phyloP scores from a whole-genome alignment of 2,888 invertebrate species.

The Galeruca laticollis region DNA sequence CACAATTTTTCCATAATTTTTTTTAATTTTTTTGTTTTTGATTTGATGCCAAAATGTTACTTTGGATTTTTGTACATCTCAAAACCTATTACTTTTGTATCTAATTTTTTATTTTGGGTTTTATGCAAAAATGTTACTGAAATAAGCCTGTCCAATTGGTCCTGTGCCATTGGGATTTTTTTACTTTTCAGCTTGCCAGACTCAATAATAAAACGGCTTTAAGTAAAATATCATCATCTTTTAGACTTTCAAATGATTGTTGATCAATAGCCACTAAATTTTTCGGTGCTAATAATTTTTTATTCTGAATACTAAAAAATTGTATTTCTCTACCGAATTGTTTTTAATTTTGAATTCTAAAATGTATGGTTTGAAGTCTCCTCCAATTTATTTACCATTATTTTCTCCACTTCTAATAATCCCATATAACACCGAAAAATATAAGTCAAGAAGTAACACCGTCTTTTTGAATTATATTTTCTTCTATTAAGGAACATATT shows the following conservation, averaged over 20 bases:
- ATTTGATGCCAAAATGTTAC: too few species aligned
- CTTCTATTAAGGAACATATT: slow-evolving; percentile 47
- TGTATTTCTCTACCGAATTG: slow-evolving; percentile 45
- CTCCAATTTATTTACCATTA: slow-evolving; percentile 43
- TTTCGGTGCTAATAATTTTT: slow-evolving; percentile 50
- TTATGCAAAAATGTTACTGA: too few species aligned
- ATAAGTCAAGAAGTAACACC: slow-evolving; percentile 52
- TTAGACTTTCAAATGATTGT: slow-evolving; percentile 45
- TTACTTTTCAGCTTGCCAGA: too few species aligned
- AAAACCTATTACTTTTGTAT: too few species aligned
- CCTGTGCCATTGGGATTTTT: too few species aligned
- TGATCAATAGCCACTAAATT: slow-evolving; percentile 44
- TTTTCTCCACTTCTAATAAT: slow-evolving; percentile 48
- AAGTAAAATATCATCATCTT: slow-evolving; percentile 47
- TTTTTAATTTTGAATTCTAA: slow-evolving; percentile 49
- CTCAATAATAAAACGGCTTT: slow-evolving; percentile 47
- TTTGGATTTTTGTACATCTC: too few species aligned
- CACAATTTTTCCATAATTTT: too few species aligned
- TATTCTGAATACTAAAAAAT: slow-evolving; percentile 50
- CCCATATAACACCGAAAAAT: slow-evolving; percentile 50
- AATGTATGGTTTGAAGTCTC: slow-evolving; percentile 44
- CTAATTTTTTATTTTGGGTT: too few species aligned
- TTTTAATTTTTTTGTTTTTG: too few species aligned
- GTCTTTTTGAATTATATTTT: slow-evolving; percentile 52
- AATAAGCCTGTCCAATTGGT: too few species aligned